Evolutionary conservation across 2,113 vertebrate species (phyloP), one percentile per base, ranked within the genome.

Genomic region (Euleptes europaea): DNA sequence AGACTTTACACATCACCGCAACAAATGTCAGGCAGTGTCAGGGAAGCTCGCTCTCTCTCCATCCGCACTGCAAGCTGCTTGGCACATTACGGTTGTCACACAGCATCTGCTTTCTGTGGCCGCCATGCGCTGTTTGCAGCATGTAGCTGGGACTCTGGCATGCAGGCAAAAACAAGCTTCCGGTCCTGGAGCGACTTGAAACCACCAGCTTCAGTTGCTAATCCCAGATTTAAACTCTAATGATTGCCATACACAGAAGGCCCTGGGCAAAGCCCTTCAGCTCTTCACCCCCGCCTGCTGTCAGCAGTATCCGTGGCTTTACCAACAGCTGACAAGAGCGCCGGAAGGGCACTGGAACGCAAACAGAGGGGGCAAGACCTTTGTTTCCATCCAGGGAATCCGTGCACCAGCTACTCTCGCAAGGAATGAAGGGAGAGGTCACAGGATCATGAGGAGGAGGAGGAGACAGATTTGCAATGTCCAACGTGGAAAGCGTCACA

Each of bases 171-270:
- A 63, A 23, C 84, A 2, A 0, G 66, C 85, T 11, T 49, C n/a
- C 21, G 4, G n/a, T 86, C 49, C 17, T 54, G 65, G 76, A 87
- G 84, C 83, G 89, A 69, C 54, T 11, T 73, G 91, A 93, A 92
- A 88, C 84, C 88, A 31, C 78, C 84, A 90, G 89, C 91, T 94
- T 85, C 84, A 77, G 88, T 83, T 7, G 31, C 71, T 95, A 94
- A 95, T 94, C 94, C 92, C 80, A 84, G 94, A 94, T 94, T 94
- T 94, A 91, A 82, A 92, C 86, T 28, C 86, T 93, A 81, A 90
- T 86, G 74, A 84, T 66, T 78, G 60, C 0, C 0, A 88, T 78
- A 90, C 89, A 87, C 65, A 92, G 87, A 90, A 90, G 80, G 86
- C 87, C 23, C 78, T 67, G 51, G 86, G n/a, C 89, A 92, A 89